Evolutionary conservation across 1,140 invertebrate genomes (phyloP), one percentile per base, ranked within the genome.

Genomic region (Cotesia typhae): DNA sequence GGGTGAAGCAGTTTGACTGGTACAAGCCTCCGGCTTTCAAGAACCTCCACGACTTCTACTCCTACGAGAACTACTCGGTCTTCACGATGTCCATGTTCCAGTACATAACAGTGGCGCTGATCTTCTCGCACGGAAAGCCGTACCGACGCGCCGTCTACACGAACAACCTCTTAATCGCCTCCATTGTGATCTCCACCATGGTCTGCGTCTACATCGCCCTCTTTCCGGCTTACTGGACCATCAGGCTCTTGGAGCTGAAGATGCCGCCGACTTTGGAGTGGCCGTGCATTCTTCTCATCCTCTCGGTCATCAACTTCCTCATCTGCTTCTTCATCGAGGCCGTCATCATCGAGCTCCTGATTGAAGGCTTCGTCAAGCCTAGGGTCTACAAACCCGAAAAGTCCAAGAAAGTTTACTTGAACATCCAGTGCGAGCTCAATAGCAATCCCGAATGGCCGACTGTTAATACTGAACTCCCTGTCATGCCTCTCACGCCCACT

Each of bases 31-130:
- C 92, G 75, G 79, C 88, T 4, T 88, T 84, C 63, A 82, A 77
- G 12, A 85, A 86, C 1, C 83, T 87, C 0, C 86, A 77, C 9
- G 78, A 80, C 35, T 88, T 90, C 60, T 86, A 81, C 0, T 92
- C 92, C 65, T 92, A 91, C 82, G 94, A 96, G 82, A 96, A 96
- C 79, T 96, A 95, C 80, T 90, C 92, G 0, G 91, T 99, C 35
- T 99, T 95, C 80, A 89, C 92, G 0, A 87, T 97, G 1, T 96
- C 96, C 0, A 92, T 93, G 79, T 99, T 97, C 80, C 97, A 99
- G 80, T 99, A 99, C 81, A 94, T 98, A 35, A 94, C 92, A 12
- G 88, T 97, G 78, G 95, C 95, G 0, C 89, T 98, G 74, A 92
- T 95, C 5, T 99, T 96, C 83, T 96, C 95, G 0, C 94, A 94